These are phyloP conservation scores for Latrodectus elegans DNA, from an alignment of 2,888 invertebrate species.

Conservation along the genomic window DNA sequence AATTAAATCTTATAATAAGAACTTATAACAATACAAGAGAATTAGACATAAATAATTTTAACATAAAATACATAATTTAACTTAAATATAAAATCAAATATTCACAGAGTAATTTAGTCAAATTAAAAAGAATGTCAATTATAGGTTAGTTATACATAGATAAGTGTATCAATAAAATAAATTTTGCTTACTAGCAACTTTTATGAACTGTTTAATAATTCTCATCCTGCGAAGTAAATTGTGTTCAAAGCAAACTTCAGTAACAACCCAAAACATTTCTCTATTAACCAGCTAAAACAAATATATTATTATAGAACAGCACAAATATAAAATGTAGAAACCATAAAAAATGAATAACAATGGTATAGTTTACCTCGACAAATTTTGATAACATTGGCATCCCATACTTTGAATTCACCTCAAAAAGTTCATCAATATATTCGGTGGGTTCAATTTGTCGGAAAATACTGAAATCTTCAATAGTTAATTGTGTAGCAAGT, in stretches of 20 bases:
- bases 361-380: constrained; percentile 79
- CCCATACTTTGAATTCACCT: constrained; percentile 86
- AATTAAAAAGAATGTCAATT: background rate
- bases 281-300: constrained; percentile 86
- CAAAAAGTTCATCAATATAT: constrained; percentile 95
- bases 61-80: background rate
- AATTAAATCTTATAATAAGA: too few relatives aligned
- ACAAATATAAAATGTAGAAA: background rate
- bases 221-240: constrained; percentile 94
- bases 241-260: constrained; percentile 95
- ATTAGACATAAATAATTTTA: too few relatives aligned
- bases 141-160: background rate
- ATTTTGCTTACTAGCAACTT: constrained; percentile 85
- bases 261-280: constrained; percentile 99
- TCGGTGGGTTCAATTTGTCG: constrained; percentile 93
- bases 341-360: background rate
- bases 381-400: constrained; percentile 95
- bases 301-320: background rate
- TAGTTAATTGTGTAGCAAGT: constrained; percentile 82
- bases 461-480: constrained; percentile 95
- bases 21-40: too few relatives aligned
- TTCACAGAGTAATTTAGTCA: background rate
- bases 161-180: background rate
- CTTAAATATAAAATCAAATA: background rate
- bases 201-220: constrained; percentile 98